Percentiles rank a stretch among this genome's conserved stretches.
Conservation (phyloP, 2,113 vertebrate genomes). For the Prunella fulvescens region DNA sequence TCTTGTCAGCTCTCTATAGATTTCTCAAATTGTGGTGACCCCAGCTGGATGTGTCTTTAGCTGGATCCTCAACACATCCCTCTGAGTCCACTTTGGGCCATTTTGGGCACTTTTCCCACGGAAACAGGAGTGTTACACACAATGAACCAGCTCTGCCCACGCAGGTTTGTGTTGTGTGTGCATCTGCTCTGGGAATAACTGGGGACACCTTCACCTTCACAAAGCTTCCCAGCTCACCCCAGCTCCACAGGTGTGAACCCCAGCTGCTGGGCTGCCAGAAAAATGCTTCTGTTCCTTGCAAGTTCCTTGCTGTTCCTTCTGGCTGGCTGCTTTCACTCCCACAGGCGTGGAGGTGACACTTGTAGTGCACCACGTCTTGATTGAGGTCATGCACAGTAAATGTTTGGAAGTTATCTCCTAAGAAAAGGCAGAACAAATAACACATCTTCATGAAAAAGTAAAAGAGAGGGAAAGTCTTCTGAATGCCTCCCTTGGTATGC, state of each 20-base stretch:
- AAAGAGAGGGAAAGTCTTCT: not conserved
- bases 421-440: not conserved
- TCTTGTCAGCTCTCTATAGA: not conserved
- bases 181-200: not conserved
- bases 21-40: not conserved
- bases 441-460: not conserved
- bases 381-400: rapidly evolving
- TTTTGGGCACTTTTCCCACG: not conserved
- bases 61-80: not conserved
- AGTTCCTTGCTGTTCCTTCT: no score
- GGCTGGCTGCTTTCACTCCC: not conserved
- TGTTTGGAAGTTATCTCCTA: not conserved
- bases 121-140: rapidly evolving
- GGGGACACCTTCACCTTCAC: not conserved
- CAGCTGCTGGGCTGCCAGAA: not conserved
- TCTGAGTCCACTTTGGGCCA: not conserved
- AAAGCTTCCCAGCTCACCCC: not conserved
- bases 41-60: not conserved
- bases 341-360: not conserved
- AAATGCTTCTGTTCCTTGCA: not conserved
- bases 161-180: not conserved
- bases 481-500: not conserved
- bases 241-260: not conserved
- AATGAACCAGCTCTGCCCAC: not conserved
- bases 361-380: rapidly evolving